Conservation (phyloP, 2,797 vertebrate species). For the Huso huso region DNA sequence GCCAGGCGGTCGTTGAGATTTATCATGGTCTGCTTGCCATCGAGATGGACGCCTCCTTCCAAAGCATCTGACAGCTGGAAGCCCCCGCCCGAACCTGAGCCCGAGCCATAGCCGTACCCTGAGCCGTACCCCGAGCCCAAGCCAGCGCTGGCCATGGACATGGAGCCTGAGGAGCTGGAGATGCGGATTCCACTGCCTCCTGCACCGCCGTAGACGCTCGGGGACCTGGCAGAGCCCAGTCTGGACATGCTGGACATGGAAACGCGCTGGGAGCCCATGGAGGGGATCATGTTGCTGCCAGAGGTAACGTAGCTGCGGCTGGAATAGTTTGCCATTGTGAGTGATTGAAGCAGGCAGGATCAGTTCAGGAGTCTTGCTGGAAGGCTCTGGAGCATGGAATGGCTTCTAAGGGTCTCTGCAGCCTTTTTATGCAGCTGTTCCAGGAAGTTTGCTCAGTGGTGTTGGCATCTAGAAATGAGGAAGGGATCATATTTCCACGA, state of each 20-base stretch:
- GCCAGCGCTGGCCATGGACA: slow-evolving; percentile 15
- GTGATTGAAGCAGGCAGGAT: background rate
- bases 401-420: background rate
- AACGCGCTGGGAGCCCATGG: slow-evolving; percentile 8
- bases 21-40: slow-evolving; percentile 26
- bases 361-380: slow-evolving; percentile 7
- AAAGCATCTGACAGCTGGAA: background rate
- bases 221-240: background rate
- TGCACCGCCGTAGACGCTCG: background rate
- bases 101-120: slow-evolving; percentile 5
- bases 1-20: slow-evolving; percentile 22
- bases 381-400: background rate
- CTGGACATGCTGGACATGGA: slow-evolving; percentile 9
- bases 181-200: background rate
- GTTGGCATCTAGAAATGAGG: no score
- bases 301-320: background rate
- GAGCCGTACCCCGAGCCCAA: slow-evolving; percentile 24
- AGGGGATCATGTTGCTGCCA: background rate
- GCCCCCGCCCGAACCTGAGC: slow-evolving; percentile 6
- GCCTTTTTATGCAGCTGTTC: no score
- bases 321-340: background rate
- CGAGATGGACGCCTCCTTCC: background rate
- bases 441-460: no score
- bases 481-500: no score
- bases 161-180: background rate